These are phyloP conservation scores for Elephantulus edwardii DNA, from an alignment of 2,113 vertebrate species.

Conservation along the genomic window DNA sequence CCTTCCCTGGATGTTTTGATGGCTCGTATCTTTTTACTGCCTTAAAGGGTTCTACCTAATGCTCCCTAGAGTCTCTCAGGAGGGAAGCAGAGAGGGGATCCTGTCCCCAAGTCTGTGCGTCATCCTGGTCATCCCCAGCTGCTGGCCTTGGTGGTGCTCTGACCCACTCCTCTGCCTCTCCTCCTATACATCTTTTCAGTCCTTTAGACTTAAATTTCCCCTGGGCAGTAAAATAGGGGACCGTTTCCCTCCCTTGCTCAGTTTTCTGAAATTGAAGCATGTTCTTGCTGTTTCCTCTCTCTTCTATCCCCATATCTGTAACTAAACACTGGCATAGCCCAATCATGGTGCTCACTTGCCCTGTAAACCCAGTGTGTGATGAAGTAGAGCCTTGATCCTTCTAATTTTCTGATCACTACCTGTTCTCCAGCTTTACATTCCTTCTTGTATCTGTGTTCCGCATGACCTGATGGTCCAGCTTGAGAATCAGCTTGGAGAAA, in stretches of 20 bases:
- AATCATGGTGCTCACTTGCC: accelerated
- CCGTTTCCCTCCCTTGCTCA: background rate
- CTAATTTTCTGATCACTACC: background rate
- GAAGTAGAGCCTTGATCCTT: background rate
- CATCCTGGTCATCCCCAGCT: background rate
- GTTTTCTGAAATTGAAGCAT: background rate
- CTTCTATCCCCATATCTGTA: background rate
- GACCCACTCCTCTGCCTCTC: background rate
- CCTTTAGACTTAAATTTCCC: background rate
- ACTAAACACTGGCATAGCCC: background rate
- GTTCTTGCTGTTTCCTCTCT: background rate
- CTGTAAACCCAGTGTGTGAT: background rate
- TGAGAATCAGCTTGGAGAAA: background rate
- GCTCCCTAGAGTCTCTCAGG: background rate
- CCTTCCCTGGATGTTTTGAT: background rate
- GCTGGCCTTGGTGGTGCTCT: background rate
- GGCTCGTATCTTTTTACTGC: background rate
- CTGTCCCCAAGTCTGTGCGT: background rate
- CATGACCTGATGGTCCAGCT: background rate
- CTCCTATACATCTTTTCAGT: background rate
- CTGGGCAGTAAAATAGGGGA: background rate
- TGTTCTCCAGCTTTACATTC: background rate
- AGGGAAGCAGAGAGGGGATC: background rate
- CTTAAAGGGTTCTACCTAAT: background rate
- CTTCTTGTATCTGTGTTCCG: background rate